Evolutionary conservation across 2,888 invertebrate species (phyloP).

Genomic region (Temnothorax ravouxi): DNA sequence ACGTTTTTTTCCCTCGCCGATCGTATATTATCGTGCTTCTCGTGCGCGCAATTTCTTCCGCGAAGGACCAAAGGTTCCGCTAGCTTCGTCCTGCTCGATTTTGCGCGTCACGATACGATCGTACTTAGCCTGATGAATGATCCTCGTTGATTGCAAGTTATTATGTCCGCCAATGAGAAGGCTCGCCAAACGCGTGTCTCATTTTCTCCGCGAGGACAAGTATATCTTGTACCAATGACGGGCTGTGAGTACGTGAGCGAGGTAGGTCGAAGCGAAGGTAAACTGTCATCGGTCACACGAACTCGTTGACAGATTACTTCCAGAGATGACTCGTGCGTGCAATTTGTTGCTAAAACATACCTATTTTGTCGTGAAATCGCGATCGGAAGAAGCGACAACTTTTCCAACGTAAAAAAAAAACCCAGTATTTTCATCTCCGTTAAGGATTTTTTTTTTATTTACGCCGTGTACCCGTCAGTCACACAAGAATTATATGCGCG

Average conservation of each 20-base stretch:
- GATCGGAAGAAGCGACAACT: not conserved
- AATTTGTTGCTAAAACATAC: not conserved
- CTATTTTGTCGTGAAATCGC: not conserved
- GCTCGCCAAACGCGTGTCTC: not conserved
- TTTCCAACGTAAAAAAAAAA: not conserved
- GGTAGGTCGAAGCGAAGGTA: not conserved
- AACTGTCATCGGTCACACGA: not conserved
- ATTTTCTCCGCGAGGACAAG: not conserved
- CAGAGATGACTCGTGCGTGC: not conserved
- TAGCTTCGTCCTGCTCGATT: constrained; percentile 18
- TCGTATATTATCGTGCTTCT: constrained; percentile 7
- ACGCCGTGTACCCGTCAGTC: not conserved
- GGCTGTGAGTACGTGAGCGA: not conserved
- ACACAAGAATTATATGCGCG: constrained; percentile 40
- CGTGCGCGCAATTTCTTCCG: constrained; percentile 12
- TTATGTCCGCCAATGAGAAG: constrained; percentile 24
- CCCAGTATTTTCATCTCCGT: not conserved
- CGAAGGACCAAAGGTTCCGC: not conserved
- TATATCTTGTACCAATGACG: not conserved
- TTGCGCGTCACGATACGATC: constrained; percentile 18
- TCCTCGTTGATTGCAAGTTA: constrained; percentile 43
- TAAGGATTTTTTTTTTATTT: constrained; percentile 18
- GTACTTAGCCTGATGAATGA: constrained; percentile 48
- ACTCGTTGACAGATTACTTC: constrained; percentile 37
- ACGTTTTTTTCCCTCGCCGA: not conserved